Evolutionary conservation across 2,113 vertebrate genomes (phyloP), one percentile per base, ranked within the genome.

Genomic region (Periophthalmus modestus): DNA sequence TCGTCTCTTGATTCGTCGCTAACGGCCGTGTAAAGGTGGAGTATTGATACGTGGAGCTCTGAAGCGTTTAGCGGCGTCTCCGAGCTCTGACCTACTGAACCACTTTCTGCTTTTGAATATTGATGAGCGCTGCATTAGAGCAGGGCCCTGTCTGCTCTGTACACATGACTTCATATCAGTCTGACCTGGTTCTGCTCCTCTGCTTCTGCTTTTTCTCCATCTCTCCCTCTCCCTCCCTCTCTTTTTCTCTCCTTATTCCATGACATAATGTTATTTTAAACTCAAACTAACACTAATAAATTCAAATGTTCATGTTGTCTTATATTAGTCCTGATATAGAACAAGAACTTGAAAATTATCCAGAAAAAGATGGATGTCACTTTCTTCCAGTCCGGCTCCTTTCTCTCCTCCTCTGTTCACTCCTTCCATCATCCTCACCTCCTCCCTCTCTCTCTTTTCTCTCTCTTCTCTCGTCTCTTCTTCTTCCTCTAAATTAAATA

Each of bases 151-250:
- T 65, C 62, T 65, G 62, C 18, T 16, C 34, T 43, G 7, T 21
- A 47, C 39, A 67, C 21, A 65, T 67, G 66, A 67, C 39, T 67
- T 67, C 46, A 47, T 67, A 67, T 48, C 11, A 23, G 66, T 67
- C 21, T 67, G 66, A 67, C 66, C 66, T 67, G 10, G 21, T 67
- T 67, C 39, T 14, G 43, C 65, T 48, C 39, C 36, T 13, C 39
- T 15, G 10, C n/a, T 13, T 39, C 61, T 63, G 28, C 61, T 36
- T 19, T 33, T 9, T 15, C 28, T 55, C 5, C 4, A 23, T 6
- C 28, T 14, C 13, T 62, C 28, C 14, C n/a, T 10, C 52, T 59
- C 57, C 15, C 18, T 6, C 28, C 28, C 28, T 28, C 28, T 28
- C 28, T 28, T 28, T 28, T 11, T 4, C 19, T 66, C 39, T 46